Conservation (phyloP, 2,888 invertebrate species). For the Acrobeloides nanus region DNA sequence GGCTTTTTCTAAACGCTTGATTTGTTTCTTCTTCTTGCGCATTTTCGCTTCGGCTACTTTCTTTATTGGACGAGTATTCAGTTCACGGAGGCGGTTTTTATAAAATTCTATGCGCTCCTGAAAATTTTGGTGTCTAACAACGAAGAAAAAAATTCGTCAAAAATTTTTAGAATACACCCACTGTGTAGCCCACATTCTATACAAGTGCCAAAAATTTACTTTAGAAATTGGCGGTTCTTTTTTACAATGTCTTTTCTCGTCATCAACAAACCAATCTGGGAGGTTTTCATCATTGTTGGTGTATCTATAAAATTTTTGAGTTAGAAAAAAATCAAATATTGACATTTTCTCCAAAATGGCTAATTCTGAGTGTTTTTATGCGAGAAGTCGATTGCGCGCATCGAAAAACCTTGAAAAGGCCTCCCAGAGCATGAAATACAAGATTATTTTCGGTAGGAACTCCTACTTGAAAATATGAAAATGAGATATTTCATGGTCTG, state of each 20-base stretch:
- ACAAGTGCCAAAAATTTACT: conserved; percentile 56
- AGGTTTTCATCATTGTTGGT: conserved; percentile 81
- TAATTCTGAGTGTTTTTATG: too few relatives aligned
- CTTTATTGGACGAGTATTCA: conserved; percentile 89
- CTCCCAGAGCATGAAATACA: too few relatives aligned
- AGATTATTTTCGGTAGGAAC: too few relatives aligned
- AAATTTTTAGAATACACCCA: neutral
- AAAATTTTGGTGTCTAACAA: neutral
- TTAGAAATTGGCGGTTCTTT: conserved; percentile 76
- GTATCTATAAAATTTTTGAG: conserved; percentile 30
- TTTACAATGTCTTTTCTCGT: conserved; percentile 82
- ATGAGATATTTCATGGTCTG: too few relatives aligned
- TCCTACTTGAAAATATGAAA: too few relatives aligned
- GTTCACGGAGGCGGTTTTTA: conserved; percentile 66
- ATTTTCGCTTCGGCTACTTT: conserved; percentile 96
- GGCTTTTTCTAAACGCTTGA: conserved; percentile 79
- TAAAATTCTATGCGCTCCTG: conserved; percentile 68
- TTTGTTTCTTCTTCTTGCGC: conserved; percentile 79
- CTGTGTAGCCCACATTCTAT: conserved; percentile 5
- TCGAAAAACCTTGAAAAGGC: too few relatives aligned
- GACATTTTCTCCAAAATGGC: too few relatives aligned
- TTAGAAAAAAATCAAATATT: conserved; percentile 3
- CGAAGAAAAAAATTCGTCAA: neutral
- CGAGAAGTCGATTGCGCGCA: too few relatives aligned
- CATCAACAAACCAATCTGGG: conserved; percentile 90